Evolutionary conservation across 2,797 vertebrate species (phyloP).

Genomic region (Sphaeramia orbicularis): DNA sequence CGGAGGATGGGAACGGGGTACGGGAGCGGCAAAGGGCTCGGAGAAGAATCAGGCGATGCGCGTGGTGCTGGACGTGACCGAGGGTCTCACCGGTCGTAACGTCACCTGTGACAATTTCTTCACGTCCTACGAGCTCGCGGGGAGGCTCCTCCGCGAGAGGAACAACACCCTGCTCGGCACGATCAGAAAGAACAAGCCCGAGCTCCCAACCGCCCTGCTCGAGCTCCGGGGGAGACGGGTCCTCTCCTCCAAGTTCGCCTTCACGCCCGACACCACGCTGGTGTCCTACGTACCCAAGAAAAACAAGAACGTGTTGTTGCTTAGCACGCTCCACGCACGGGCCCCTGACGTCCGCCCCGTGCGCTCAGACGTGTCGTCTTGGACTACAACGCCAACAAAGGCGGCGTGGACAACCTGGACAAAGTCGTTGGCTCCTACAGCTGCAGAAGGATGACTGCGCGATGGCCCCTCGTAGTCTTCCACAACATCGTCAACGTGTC

Average conservation of each 20-base stretch:
- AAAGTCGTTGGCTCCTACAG: neutral
- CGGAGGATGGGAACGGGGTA: neutral
- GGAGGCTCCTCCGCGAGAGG: neutral
- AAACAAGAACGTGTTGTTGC: neutral
- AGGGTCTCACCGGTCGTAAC: neutral
- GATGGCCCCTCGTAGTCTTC: neutral
- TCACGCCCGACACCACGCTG: neutral
- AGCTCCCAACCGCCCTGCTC: neutral
- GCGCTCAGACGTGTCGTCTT: neutral
- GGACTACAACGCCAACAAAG: conserved; percentile 5
- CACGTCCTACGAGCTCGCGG: conserved; percentile 4
- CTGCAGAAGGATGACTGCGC: neutral
- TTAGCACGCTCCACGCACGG: neutral
- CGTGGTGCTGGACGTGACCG: neutral
- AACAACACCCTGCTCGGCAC: neutral
- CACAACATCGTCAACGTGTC: neutral
- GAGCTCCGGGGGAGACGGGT: neutral
- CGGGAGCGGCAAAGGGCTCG: neutral
- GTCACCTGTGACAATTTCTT: conserved; percentile 7
- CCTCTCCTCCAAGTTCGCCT: neutral
- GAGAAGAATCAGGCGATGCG: no score
- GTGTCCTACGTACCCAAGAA: neutral
- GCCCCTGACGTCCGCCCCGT: no score
- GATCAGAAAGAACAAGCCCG: neutral
- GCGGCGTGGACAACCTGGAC: conserved; percentile 9